Conservation (phyloP, 35 echinoderm and acorn worm genomes). For the Heliocidaris erythrogramma region DNA sequence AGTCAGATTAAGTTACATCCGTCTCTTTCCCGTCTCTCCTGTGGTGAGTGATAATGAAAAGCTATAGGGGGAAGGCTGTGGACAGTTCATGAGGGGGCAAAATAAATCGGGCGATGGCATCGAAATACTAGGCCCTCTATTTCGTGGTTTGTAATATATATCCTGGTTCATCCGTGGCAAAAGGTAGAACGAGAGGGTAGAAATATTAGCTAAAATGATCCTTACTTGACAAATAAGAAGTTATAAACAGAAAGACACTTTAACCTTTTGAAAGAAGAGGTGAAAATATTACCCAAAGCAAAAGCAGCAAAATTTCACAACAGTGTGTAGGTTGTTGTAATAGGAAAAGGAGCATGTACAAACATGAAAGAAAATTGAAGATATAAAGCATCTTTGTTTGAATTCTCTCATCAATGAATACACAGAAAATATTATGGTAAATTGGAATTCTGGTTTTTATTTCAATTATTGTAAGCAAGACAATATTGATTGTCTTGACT, state of each 20-base stretch:
- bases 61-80: not conserved
- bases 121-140: not conserved
- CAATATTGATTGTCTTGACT: too few species aligned
- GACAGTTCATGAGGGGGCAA: not conserved
- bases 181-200: not conserved
- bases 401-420: too few species aligned
- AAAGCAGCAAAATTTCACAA: not conserved
- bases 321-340: too few species aligned
- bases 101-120: not conserved
- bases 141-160: not conserved
- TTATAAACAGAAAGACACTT: not conserved
- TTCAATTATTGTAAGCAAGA: too few species aligned
- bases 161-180: not conserved
- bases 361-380: too few species aligned
- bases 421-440: too few species aligned
- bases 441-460: too few species aligned
- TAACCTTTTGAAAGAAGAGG: not conserved
- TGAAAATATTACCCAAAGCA: not conserved
- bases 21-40: constrained; percentile 21
- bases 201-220: not conserved
- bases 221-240: not conserved
- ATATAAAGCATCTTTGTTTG: too few species aligned
- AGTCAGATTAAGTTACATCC: constrained; percentile 22
- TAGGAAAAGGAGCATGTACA: too few species aligned
- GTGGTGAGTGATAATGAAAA: constrained; percentile 35